A percentile compares a stretch with the other conserved stretches of the same genome.
Conservation (phyloP, 64 coral and sea anemone genomes). For the Cladopsammia gracilis region DNA sequence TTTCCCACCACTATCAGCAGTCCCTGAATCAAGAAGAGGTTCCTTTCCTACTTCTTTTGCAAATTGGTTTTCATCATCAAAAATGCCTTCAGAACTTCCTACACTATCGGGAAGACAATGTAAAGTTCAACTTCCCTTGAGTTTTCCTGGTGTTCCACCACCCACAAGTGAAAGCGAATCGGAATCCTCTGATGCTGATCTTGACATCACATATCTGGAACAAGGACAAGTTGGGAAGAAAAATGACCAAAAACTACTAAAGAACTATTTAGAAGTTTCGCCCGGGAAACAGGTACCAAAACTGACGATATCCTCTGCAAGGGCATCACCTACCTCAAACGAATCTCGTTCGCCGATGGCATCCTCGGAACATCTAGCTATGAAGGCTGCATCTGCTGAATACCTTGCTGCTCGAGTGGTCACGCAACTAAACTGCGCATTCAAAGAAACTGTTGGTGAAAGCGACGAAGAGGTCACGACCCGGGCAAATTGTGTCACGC, state of each 20-base stretch:
- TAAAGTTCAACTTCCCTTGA: slow-evolving; percentile 19
- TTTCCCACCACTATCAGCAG: slow-evolving; percentile 16
- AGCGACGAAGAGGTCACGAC: background rate
- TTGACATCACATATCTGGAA: background rate
- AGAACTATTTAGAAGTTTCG: background rate
- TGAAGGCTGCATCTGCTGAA: background rate
- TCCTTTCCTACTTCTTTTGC: background rate
- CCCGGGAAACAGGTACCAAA: background rate
- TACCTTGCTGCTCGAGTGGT: slow-evolving; percentile 39
- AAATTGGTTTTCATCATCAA: background rate
- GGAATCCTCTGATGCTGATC: background rate
- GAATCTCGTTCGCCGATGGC: slow-evolving; percentile 7
- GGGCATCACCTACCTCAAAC: slow-evolving; percentile 9
- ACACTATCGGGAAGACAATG: slow-evolving; percentile 3
- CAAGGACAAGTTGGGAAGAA: background rate
- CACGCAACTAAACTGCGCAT: slow-evolving; percentile 20
- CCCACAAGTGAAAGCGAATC: background rate
- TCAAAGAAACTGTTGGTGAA: slow-evolving; percentile 5
- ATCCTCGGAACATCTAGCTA: slow-evolving; percentile 13
- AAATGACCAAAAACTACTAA: background rate
- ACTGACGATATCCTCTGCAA: background rate
- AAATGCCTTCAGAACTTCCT: background rate
- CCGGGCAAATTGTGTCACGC: slow-evolving; percentile 27
- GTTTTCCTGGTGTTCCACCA: background rate
- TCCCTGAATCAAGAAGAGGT: background rate